Evolutionary conservation across 2,888 invertebrate genomes (phyloP), one percentile per base, ranked within the genome.

Genomic region (Isoperla grammatica): DNA sequence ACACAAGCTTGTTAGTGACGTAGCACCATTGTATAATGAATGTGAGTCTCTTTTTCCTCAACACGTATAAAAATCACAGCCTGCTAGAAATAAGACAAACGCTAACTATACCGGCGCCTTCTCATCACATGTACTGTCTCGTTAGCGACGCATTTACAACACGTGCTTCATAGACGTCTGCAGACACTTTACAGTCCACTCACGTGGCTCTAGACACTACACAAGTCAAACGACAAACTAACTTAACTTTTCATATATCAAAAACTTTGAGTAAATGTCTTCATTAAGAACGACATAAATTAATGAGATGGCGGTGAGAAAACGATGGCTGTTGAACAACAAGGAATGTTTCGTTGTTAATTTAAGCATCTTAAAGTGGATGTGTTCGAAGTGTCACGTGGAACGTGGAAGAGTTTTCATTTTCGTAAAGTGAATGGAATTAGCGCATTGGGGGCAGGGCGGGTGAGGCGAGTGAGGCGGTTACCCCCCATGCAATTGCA

Each of bases 231-330:
- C n/a, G n/a, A n/a, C n/a, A n/a, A n/a, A n/a, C n/a, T n/a, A n/a
- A n/a, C n/a, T n/a, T n/a, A n/a, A n/a, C n/a, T n/a, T n/a, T 62
- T 62, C 56, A 56, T 57, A 60, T 60, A 62, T 62, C 55, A 60
- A 60, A 60, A 40, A 48, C 23, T 45, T 58, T 50, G 43, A 49
- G 50, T 50, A 29, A 42, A 53, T 22, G 59, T 45, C 59, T 54
- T 56, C 62, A 50, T 50, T 56, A 60, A 56, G 42, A 56, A 49
- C 40, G 49, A 60, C 49, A 60, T 15, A 42, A 56, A 60, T 56
- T 60, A 60, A 60, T 60, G 56, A 55, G 17, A 17, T 42, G 19
- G 39, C 42, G 56, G 35, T 12, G 37, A 22, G 48, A 11, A 20
- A 29, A 29, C 29, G 29, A 4, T 29, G 48, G 39, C 17, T 53